phyloP scores from a whole-genome alignment of 2,113 vertebrate genomes.

The Phylloscopus trochiloides region DNA sequence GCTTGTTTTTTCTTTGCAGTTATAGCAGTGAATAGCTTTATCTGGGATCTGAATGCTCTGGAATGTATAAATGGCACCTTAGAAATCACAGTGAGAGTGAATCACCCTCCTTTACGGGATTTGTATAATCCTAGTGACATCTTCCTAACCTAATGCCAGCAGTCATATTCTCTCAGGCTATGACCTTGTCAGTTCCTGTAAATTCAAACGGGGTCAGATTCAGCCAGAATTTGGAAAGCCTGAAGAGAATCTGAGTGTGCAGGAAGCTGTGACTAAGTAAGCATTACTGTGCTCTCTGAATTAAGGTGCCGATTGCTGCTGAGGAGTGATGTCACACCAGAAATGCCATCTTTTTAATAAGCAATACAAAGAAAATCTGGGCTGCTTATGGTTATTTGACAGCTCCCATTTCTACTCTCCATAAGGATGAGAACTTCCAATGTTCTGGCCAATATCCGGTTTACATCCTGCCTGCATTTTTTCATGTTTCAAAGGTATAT shows the following conservation, averaged over 20 bases:
- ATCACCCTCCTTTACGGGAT: slow-evolving; percentile 4
- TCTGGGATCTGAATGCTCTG: neutral
- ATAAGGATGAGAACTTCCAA: neutral
- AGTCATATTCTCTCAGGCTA: slow-evolving; percentile 18
- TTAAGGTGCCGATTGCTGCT: neutral
- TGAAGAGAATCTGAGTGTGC: neutral
- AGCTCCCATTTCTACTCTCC: neutral
- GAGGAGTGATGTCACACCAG: neutral
- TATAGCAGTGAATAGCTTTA: neutral
- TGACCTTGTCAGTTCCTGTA: slow-evolving; percentile 33
- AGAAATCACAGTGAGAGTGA: neutral
- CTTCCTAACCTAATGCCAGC: slow-evolving; percentile 48
- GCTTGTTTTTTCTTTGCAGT: neutral
- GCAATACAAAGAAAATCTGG: neutral
- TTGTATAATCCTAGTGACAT: slow-evolving; percentile 52
- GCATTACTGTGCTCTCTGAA: neutral
- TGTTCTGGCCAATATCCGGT: neutral
- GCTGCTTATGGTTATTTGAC: neutral
- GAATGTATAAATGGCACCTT: neutral
- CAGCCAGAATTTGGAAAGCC: neutral
- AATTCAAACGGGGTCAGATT: neutral
- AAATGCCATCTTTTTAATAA: neutral
- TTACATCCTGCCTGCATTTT: neutral
- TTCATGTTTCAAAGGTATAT: neutral
- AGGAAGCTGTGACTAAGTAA: neutral